Percentiles rank a stretch among this genome's conserved stretches.
These are phyloP conservation scores for Horisme vitalbata DNA, from an alignment of 2,888 invertebrate genomes.

Conservation along the genomic window DNA sequence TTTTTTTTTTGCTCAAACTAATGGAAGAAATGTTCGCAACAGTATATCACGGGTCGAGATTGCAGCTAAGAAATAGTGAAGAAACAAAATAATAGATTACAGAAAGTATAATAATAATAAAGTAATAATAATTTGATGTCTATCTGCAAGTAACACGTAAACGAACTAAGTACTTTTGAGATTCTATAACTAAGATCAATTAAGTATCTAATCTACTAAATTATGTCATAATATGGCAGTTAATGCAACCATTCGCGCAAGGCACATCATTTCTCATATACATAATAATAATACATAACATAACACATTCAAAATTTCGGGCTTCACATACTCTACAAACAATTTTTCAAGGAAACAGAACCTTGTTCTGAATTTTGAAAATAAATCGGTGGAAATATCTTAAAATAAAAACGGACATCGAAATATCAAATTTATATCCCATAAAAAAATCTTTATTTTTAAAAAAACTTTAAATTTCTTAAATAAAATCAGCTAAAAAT, in stretches of 20 bases:
- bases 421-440: constrained; percentile 13
- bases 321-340: constrained; percentile 56
- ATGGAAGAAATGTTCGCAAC: constrained; percentile 55
- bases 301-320: constrained; percentile 44
- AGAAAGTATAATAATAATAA: constrained; percentile 45
- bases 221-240: constrained; percentile 83
- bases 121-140: constrained; percentile 68
- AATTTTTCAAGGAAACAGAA: constrained; percentile 59
- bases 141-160: constrained; percentile 71
- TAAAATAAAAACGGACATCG: constrained; percentile 37
- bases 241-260: constrained; percentile 78
- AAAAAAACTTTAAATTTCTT: not conserved
- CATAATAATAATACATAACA: constrained; percentile 7
- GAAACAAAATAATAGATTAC: constrained; percentile 60
- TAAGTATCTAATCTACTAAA: constrained; percentile 66
- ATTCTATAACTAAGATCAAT: constrained; percentile 69
- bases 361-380: constrained; percentile 71
- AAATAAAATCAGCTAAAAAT: constrained; percentile 10
- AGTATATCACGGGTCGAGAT: constrained; percentile 34
- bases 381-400: constrained; percentile 73
- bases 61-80: constrained; percentile 44
- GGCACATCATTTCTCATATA: constrained; percentile 58
- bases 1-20: constrained; percentile 49
- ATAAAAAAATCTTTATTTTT: constrained; percentile 5
- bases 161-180: constrained; percentile 69